A percentile compares a stretch with the other conserved stretches of the same genome.
Conservation (phyloP, 2,113 vertebrate species). For the Rhineura floridana region DNA sequence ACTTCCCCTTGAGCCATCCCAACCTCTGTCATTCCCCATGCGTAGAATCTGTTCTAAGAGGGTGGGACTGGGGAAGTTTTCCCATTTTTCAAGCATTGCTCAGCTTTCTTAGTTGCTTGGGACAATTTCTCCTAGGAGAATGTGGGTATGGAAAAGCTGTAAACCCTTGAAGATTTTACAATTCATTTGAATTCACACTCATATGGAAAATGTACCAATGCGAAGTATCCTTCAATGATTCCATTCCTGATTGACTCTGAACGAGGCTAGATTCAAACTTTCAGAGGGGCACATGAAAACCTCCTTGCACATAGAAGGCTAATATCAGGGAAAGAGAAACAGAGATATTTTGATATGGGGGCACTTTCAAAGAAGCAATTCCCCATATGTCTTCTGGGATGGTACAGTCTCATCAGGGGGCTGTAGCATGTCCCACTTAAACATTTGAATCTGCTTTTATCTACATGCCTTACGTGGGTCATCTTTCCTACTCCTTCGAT, state of each 20-base stretch:
- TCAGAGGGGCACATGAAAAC: not conserved
- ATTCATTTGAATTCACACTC: not conserved
- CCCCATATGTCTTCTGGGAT: not conserved
- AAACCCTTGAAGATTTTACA: not conserved
- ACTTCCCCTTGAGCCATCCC: not conserved
- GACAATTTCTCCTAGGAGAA: not conserved
- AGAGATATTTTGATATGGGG: not conserved
- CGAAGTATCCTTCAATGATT: not conserved
- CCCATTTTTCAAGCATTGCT: not conserved
- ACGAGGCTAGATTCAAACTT: not conserved
- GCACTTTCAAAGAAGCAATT: not conserved
- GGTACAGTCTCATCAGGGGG: not conserved
- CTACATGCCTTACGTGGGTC: not conserved
- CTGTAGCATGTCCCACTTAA: not conserved
- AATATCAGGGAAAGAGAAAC: too few relatives aligned
- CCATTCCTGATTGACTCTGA: not conserved
- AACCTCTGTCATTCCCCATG: not conserved
- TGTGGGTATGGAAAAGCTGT: not conserved
- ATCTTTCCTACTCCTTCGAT: not conserved
- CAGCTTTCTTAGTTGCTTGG: rapidly evolving
- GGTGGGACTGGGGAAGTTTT: not conserved
- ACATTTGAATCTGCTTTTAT: not conserved
- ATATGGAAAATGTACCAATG: not conserved
- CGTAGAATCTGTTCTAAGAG: rapidly evolving
- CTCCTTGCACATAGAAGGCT: not conserved